Evolutionary conservation across 1,140 invertebrate genomes (phyloP).

Genomic region (Araneus ventricosus): DNA sequence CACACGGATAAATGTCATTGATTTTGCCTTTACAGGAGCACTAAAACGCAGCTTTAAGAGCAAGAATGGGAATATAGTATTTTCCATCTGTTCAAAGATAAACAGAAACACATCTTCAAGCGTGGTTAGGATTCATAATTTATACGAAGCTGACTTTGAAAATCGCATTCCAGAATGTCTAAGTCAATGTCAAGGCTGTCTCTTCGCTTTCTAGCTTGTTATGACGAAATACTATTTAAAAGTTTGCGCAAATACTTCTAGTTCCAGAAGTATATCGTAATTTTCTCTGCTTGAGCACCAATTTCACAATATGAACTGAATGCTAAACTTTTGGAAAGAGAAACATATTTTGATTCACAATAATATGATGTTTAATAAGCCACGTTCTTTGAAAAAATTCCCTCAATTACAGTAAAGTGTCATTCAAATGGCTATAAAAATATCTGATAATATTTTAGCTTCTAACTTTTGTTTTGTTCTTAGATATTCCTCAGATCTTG

Average conservation of each 20-base stretch:
- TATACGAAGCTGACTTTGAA: neutral
- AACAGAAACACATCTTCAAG: neutral
- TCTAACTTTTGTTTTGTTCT: too few species aligned
- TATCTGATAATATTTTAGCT: too few species aligned
- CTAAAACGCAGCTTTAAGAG: neutral
- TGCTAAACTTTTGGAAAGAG: too few species aligned
- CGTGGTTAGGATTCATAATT: neutral
- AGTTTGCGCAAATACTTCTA: neutral
- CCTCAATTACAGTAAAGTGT: too few species aligned
- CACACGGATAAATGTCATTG: neutral
- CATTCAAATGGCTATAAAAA: too few species aligned
- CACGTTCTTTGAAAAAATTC: too few species aligned
- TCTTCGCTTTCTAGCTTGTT: neutral
- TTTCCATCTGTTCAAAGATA: neutral
- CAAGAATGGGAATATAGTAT: neutral
- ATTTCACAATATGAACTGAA: too few species aligned
- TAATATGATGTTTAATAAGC: too few species aligned
- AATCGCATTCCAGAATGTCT: neutral
- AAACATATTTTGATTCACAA: too few species aligned
- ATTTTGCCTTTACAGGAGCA: neutral
- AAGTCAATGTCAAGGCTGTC: conserved; percentile 4
- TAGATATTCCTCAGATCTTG: too few species aligned
- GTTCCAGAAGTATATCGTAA: neutral
- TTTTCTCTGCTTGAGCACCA: too few species aligned
- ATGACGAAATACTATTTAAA: neutral